phyloP scores from a whole-genome alignment of 1,140 invertebrate genomes.

The Zaprionus camerounensis region DNA sequence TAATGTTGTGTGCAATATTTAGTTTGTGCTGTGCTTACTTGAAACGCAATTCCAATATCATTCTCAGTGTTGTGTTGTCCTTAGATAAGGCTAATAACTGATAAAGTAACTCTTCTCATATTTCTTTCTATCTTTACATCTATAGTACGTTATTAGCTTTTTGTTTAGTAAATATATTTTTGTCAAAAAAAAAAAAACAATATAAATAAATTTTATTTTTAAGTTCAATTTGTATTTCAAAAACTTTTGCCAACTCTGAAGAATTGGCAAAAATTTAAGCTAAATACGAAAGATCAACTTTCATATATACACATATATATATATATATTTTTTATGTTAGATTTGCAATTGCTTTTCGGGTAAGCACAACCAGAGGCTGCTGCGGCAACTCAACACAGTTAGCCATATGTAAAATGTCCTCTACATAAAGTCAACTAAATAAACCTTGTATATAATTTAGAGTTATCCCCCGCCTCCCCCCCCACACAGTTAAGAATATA shows the following conservation, averaged over 20 bases:
- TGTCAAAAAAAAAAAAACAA: neutral
- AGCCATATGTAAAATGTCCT: conserved; percentile 50
- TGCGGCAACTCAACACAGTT: conserved; percentile 39
- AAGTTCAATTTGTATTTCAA: neutral
- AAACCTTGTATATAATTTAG: conserved; percentile 80
- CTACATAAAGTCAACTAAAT: conserved; percentile 31
- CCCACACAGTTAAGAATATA: conserved; percentile 1
- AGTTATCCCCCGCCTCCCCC: conserved; percentile 32
- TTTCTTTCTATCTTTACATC: neutral
- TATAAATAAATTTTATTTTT: neutral
- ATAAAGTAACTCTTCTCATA: neutral
- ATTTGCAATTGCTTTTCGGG: conserved; percentile 29
- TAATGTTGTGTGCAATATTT: conserved; percentile 57
- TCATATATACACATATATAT: neutral
- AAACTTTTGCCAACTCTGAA: neutral
- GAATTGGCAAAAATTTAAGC: neutral
- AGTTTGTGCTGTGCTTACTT: conserved; percentile 24
- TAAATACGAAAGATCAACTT: neutral
- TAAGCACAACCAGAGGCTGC: conserved; percentile 6
- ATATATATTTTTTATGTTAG: neutral
- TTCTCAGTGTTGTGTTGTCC: conserved; percentile 20
- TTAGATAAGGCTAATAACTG: neutral
- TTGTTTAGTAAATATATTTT: neutral
- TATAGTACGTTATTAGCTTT: neutral
- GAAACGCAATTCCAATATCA: conserved; percentile 33